phyloP scores from a whole-genome alignment of 1,140 invertebrate species.

The Pinna nobilis region DNA sequence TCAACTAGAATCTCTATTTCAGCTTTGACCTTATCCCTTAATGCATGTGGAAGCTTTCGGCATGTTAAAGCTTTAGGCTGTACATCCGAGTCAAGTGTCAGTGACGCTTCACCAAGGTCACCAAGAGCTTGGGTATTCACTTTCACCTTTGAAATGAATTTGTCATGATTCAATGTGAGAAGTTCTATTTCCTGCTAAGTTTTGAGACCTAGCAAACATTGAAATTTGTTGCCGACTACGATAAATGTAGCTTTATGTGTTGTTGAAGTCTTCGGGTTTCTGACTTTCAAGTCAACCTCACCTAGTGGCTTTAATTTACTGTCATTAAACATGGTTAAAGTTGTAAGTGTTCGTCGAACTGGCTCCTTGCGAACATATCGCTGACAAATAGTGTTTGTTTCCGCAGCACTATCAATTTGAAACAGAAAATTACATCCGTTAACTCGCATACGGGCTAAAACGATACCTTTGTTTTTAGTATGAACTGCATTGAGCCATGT shows the following conservation, averaged over 20 bases:
- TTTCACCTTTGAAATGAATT: constrained; percentile 3
- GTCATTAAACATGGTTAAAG: constrained; percentile 5
- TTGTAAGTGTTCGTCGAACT: not conserved
- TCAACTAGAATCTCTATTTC: constrained; percentile 29
- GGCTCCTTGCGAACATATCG: constrained; percentile 5
- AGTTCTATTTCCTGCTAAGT: constrained; percentile 7
- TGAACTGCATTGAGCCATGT: constrained; percentile 32
- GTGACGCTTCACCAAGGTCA: constrained; percentile 22
- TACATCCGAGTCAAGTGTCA: not conserved
- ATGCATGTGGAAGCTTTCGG: constrained; percentile 20
- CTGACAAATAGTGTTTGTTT: constrained; percentile 26
- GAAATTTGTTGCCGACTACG: constrained; percentile 9
- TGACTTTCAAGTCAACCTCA: constrained; percentile 3
- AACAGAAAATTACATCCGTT: constrained; percentile 4
- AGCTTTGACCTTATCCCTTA: constrained; percentile 23
- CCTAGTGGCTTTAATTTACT: constrained; percentile 18
- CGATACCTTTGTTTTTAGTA: not conserved
- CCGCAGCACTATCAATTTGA: constrained; percentile 25
- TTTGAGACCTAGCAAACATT: not conserved
- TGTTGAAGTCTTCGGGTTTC: constrained; percentile 15
- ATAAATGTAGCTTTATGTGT: not conserved
- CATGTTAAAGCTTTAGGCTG: not conserved
- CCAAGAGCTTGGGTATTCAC: not conserved
- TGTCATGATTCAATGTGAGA: constrained; percentile 12
- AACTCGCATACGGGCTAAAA: constrained; percentile 1